Evolutionary conservation across 1,140 invertebrate genomes (phyloP).

Genomic region (Homarus americanus): DNA sequence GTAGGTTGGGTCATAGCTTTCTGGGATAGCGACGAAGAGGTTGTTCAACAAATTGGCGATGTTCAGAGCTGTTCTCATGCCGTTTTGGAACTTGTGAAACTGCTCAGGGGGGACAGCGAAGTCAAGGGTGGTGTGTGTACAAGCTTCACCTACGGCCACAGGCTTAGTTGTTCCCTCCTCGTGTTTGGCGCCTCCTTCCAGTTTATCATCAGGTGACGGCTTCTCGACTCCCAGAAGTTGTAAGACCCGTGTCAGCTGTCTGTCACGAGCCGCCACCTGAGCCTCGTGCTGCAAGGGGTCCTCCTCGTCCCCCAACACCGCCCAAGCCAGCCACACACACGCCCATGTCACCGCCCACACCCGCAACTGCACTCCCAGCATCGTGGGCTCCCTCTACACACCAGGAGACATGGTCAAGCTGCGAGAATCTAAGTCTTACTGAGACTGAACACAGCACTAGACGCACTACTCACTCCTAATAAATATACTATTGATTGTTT

Average conservation of each 20-base stretch:
- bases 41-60: constrained; percentile 52
- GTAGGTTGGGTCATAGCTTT: constrained; percentile 38
- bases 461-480: not conserved
- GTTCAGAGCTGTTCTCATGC: constrained; percentile 28
- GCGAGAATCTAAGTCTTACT: not conserved
- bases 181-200: not conserved
- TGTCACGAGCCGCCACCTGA: constrained; percentile 54
- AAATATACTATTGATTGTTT: not conserved
- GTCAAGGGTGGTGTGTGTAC: constrained; percentile 32
- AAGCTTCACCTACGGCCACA: not conserved
- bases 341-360: constrained; percentile 35
- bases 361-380: not conserved
- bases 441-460: not conserved
- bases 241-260: constrained; percentile 56
- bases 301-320: constrained; percentile 47
- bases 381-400: constrained; percentile 12
- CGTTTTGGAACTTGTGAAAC: constrained; percentile 27
- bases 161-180: not conserved
- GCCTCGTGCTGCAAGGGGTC: constrained; percentile 65
- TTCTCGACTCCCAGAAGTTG: constrained; percentile 37
- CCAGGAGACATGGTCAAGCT: not conserved
- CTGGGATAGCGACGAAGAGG: constrained; percentile 38
- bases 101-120: not conserved
- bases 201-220: not conserved
- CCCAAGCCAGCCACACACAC: constrained; percentile 31